Conservation (phyloP, 2,797 vertebrate genomes). For the Mus minutoides region DNA sequence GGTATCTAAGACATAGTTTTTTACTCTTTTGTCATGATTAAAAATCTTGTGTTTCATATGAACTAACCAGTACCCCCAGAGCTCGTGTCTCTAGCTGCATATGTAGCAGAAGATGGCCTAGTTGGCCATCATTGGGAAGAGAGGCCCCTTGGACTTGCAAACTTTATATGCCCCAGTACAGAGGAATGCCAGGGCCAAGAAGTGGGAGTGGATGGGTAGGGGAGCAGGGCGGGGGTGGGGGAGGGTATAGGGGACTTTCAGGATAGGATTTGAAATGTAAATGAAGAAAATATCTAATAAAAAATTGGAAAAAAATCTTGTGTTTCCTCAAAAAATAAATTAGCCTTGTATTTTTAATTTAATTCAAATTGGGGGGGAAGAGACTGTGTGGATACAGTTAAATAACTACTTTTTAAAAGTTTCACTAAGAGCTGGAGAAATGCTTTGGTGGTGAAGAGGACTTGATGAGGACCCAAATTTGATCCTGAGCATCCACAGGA, state of each 20-base stretch:
- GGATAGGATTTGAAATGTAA: too few species aligned
- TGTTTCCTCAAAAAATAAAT: conserved; percentile 59
- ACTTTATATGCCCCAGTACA: too few species aligned
- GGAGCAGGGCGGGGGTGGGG: too few species aligned
- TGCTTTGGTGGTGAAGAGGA: background rate
- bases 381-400: background rate
- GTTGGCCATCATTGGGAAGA: too few species aligned
- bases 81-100: too few species aligned
- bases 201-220: too few species aligned
- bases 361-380: background rate
- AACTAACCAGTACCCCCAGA: too few species aligned
- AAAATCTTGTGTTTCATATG: background rate
- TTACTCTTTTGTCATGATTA: background rate
- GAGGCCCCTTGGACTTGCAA: too few species aligned
- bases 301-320: background rate
- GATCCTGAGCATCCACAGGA: background rate
- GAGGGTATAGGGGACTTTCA: too few species aligned
- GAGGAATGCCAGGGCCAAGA: too few species aligned
- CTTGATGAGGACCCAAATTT: background rate
- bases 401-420: background rate
- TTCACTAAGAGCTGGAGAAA: background rate
- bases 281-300: too few species aligned
- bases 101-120: too few species aligned
- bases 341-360: conserved; percentile 20
- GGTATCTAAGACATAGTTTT: background rate